Percentiles rank a stretch among this genome's conserved stretches.
phyloP scores from a whole-genome alignment of 2,113 vertebrate species.

The Eidolon helvum region DNA sequence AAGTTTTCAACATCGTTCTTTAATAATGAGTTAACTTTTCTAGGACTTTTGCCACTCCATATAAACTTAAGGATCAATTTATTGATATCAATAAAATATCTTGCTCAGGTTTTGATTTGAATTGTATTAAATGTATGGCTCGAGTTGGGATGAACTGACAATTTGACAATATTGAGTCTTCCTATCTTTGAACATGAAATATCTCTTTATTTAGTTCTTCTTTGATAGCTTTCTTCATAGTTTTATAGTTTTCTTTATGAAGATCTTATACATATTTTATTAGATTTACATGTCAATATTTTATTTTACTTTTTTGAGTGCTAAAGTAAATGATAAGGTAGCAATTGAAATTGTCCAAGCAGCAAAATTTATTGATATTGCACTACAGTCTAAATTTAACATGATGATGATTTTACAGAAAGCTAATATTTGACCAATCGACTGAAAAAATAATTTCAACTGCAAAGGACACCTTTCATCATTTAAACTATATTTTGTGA shows the following conservation, averaged over 20 bases:
- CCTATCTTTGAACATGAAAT: too few species aligned
- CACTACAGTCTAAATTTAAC: conserved; percentile 56
- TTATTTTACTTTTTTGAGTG: not conserved
- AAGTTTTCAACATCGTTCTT: not conserved
- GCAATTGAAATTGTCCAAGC: conserved; percentile 22
- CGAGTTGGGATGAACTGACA: not conserved
- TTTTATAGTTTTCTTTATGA: not conserved
- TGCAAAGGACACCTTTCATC: conserved; percentile 22
- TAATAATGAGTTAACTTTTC: not conserved
- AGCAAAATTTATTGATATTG: conserved; percentile 60
- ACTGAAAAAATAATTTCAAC: conserved; percentile 54
- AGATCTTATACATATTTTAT: not conserved
- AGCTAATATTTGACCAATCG: conserved; percentile 65
- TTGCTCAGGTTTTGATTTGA: not conserved
- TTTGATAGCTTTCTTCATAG: not conserved
- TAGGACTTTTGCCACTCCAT: not conserved
- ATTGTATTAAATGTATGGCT: not conserved
- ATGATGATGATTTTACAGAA: conserved; percentile 68
- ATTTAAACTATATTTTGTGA: conserved; percentile 26
- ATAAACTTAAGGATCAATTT: not conserved
- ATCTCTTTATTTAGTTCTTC: not conserved
- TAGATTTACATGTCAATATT: too few species aligned
- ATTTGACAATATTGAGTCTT: not conserved
- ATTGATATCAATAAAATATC: not conserved
- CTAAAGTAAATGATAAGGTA: conserved; percentile 6